phyloP scores from a whole-genome alignment of 2,888 invertebrate genomes.

The Cancer borealis region DNA sequence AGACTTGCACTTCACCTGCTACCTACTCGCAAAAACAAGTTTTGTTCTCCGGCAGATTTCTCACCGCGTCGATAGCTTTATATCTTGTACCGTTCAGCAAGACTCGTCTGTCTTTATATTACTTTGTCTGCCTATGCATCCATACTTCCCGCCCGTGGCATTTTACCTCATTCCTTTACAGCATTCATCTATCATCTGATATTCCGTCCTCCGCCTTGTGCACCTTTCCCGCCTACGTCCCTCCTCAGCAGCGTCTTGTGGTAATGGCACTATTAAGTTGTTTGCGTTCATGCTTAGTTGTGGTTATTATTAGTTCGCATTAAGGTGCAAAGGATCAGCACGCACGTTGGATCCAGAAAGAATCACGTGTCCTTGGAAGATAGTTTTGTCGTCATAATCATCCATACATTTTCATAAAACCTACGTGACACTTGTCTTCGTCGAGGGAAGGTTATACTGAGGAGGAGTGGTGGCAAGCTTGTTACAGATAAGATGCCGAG shows the following conservation, averaged over 20 bases:
- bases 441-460: background rate
- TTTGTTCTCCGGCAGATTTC: too few species aligned
- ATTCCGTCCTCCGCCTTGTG: background rate
- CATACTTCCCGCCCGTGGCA: too few species aligned
- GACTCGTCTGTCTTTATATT: too few species aligned
- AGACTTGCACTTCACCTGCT: background rate
- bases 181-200: background rate
- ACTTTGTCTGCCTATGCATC: too few species aligned
- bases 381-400: background rate
- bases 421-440: background rate
- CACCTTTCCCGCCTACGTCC: background rate
- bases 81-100: too few species aligned
- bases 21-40: background rate
- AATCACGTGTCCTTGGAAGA: background rate
- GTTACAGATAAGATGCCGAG: background rate
- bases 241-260: background rate
- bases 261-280: background rate
- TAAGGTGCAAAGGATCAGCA: background rate
- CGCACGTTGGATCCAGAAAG: background rate
- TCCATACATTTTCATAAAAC: background rate
- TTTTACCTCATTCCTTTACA: too few species aligned
- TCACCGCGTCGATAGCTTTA: too few species aligned
- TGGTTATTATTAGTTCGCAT: background rate
- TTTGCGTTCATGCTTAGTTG: background rate
- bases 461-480: background rate